Evolutionary conservation across 2,797 vertebrate species (phyloP), one percentile per base, ranked within the genome.

Genomic region (Hyperoplus lanceolatus): DNA sequence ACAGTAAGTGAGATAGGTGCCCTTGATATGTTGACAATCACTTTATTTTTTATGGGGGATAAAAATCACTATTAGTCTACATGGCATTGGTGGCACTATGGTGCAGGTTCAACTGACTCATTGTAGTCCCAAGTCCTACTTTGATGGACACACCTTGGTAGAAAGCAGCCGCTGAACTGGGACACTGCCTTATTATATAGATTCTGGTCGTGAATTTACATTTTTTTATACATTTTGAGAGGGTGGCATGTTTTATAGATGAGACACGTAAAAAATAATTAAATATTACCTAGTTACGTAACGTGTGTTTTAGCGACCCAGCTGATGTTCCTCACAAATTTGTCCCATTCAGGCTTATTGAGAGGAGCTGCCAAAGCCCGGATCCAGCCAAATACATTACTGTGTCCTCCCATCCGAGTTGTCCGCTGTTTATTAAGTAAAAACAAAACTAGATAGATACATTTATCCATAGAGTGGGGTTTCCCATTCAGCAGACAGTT

Each of bases 231-330:
- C 10, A 57, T 45, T 74, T 62, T 67, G 49, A 68, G 43, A 41
- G n/a, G 38, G 36, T 1, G 15, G 16, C 21, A 73, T 75, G 15
- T 63, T 81, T 75, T 59, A 74, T 73, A 36, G 59, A 77, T 71
- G 60, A 69, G 67, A 5, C 67, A 51, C 53, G 55, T 67, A 50
- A 79, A 50, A 79, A 69, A 16, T 65, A 57, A 56, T 29, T 29
- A 50, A 73, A 59, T 70, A 76, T 64, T 63, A 70, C 39, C 21
- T 16, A 4, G 50, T 83, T 76, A 61, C 50, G 29, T 65, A 76
- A 83, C 14, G 38, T 70, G 54, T 65, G 21, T 55, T 57, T 66
- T 21, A 58, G 64, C 77, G 70, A 62, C 73, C 45, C 64, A 16
- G 59, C 64, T 58, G 50, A 66, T 63, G 49, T 41, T 69, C 9